A percentile compares a stretch with the other conserved stretches of the same genome.
phyloP scores from a whole-genome alignment of 2,888 invertebrate species.

The Volucella bombylans region DNA sequence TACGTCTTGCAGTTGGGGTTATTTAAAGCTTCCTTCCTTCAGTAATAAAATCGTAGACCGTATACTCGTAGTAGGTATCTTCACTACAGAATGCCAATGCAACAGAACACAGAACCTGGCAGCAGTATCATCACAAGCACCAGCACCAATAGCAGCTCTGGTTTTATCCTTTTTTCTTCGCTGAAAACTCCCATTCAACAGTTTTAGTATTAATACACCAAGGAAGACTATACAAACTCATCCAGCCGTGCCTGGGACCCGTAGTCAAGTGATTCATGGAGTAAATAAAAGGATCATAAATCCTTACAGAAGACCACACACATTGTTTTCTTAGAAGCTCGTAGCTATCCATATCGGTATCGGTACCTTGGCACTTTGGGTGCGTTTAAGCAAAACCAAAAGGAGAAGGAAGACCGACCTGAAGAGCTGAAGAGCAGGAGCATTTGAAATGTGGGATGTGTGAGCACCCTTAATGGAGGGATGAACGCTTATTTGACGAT shows the following conservation, averaged over 20 bases:
- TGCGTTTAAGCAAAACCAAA: constrained; percentile 44
- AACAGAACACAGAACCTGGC: too few relatives aligned
- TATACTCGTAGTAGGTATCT: constrained; percentile 35
- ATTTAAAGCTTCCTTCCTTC: constrained; percentile 67
- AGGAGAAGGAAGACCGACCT: too few relatives aligned
- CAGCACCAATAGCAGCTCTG: neutral
- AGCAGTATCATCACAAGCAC: neutral
- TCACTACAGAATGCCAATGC: constrained; percentile 4
- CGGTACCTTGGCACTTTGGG: neutral
- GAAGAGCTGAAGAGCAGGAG: neutral
- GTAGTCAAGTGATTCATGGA: constrained; percentile 67
- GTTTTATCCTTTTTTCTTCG: constrained; percentile 39
- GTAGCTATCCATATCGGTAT: neutral
- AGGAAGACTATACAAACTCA: constrained; percentile 26
- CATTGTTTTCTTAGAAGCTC: constrained; percentile 68
- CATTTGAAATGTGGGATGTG: neutral
- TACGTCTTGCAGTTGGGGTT: constrained; percentile 55
- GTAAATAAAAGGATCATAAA: constrained; percentile 74
- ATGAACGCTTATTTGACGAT: constrained; percentile 67
- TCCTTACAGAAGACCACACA: constrained; percentile 73
- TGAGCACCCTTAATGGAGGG: constrained; percentile 28
- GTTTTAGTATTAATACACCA: constrained; percentile 64
- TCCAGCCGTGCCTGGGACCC: constrained; percentile 44
- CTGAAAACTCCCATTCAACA: constrained; percentile 67
- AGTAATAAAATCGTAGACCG: constrained; percentile 49